phyloP scores from a whole-genome alignment of 2,113 vertebrate species.

The Gallinago paraguaiae region DNA sequence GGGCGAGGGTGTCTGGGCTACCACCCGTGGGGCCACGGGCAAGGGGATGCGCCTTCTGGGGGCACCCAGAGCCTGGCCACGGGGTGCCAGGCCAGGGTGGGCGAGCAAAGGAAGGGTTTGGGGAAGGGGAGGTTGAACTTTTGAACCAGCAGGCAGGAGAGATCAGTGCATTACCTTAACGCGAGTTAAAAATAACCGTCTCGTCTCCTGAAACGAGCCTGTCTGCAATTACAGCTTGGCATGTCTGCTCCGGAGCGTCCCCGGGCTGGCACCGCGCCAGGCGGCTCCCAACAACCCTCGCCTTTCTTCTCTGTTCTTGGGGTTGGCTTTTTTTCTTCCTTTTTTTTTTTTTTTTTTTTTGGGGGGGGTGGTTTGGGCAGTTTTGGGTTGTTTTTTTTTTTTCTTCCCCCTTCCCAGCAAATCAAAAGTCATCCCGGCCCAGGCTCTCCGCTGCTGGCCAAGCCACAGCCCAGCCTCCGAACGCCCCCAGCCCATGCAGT shows the following conservation, averaged over 20 bases:
- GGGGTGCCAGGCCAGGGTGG: accelerated
- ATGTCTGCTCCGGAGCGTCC: conserved; percentile 76
- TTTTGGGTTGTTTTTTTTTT: neutral
- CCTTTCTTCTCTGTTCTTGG: neutral
- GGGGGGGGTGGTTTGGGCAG: neutral
- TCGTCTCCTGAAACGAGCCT: conserved; percentile 77
- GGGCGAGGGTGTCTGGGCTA: neutral
- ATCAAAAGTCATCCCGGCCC: neutral
- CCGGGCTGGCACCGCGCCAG: conserved; percentile 74
- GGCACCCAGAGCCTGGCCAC: accelerated
- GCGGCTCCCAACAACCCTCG: conserved; percentile 32
- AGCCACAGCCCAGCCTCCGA: neutral
- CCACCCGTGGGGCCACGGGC: accelerated
- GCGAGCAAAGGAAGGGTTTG: neutral
- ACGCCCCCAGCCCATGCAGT: neutral
- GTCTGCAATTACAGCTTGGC: conserved; percentile 82
- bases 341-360: neutral
- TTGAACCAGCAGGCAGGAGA: conserved; percentile 70
- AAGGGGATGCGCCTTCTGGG: accelerated
- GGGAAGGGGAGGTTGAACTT: conserved; percentile 66
- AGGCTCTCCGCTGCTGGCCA: neutral
- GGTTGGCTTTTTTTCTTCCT: neutral
- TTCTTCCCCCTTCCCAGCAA: neutral
- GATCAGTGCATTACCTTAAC: conserved; percentile 78
- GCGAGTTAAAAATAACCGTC: conserved; percentile 79